Percentiles rank a stretch among this genome's conserved stretches.
phyloP scores from a whole-genome alignment of 1,140 invertebrate species.

The Mamestra configurata region DNA sequence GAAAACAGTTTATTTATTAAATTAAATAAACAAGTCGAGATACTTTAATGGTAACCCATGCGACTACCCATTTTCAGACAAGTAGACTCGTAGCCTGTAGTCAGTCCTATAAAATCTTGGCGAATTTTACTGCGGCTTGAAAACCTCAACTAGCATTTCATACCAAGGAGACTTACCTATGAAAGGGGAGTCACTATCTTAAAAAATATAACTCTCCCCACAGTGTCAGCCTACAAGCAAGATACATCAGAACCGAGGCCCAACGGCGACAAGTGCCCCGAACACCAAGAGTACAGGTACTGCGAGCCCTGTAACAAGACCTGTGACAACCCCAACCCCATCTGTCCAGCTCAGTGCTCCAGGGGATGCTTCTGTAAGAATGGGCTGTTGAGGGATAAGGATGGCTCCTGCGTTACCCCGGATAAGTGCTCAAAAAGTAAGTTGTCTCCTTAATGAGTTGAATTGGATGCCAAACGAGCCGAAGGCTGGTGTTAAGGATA shows the following conservation, averaged over 20 bases:
- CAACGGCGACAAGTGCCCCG: constrained; percentile 54
- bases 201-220: not conserved
- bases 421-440: constrained; percentile 56
- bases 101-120: too few species aligned
- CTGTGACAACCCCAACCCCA: constrained; percentile 69
- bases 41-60: too few species aligned
- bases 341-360: constrained; percentile 68
- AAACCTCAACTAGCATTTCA: too few species aligned
- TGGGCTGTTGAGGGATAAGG: constrained; percentile 60
- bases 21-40: too few species aligned
- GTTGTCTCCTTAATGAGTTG: not conserved
- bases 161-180: too few species aligned
- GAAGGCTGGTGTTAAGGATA: too few species aligned
- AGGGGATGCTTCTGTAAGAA: constrained; percentile 71
- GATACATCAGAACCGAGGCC: constrained; percentile 62
- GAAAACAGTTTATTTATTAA: too few species aligned
- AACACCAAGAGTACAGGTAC: constrained; percentile 68
- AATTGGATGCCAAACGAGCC: not conserved
- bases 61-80: too few species aligned
- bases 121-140: too few species aligned
- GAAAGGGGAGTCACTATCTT: not conserved
- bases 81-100: too few species aligned
- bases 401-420: constrained; percentile 61
- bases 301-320: constrained; percentile 68
- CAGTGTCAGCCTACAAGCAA: constrained; percentile 54